These are phyloP conservation scores for Drosophila paramelanica DNA, from an alignment of 2,888 invertebrate species.

Conservation along the genomic window DNA sequence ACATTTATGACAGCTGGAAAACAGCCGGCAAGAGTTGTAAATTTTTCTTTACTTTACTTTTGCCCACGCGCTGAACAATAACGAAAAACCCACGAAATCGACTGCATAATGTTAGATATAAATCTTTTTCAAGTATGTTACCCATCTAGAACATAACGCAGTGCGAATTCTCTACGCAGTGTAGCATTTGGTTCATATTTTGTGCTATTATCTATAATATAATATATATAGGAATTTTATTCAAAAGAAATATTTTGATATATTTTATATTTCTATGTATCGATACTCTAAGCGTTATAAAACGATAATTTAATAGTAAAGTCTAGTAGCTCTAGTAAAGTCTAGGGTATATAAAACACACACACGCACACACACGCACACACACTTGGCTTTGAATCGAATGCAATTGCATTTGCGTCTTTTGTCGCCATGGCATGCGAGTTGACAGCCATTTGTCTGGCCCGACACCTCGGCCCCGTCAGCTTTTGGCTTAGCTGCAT, in stretches of 20 bases:
- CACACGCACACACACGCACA: conserved; percentile 2
- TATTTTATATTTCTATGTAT: no score
- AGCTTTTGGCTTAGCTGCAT: conserved; percentile 29
- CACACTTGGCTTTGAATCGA: conserved; percentile 19
- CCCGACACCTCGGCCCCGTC: conserved; percentile 64
- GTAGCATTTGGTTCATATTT: no score
- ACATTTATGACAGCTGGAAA: conserved; percentile 56
- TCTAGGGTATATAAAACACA: conserved; percentile 17
- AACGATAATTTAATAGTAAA: no score
- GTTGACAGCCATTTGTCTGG: conserved; percentile 71
- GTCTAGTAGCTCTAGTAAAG: background rate
- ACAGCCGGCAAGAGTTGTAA: conserved; percentile 11
- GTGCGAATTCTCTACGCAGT: conserved; percentile 21
- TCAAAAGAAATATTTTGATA: no score
- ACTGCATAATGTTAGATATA: conserved; percentile 51
- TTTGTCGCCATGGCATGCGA: conserved; percentile 46
- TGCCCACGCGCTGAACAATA: conserved; percentile 57
- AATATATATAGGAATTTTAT: no score
- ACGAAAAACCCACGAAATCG: conserved; percentile 43
- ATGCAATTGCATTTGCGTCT: conserved; percentile 52
- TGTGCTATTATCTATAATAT: no score
- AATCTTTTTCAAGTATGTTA: conserved; percentile 19
- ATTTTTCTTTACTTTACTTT: conserved; percentile 9
- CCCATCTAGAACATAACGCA: conserved; percentile 28
- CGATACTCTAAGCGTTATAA: no score